phyloP scores from a whole-genome alignment of 64 coral and sea anemone genomes.

The Porites lutea region DNA sequence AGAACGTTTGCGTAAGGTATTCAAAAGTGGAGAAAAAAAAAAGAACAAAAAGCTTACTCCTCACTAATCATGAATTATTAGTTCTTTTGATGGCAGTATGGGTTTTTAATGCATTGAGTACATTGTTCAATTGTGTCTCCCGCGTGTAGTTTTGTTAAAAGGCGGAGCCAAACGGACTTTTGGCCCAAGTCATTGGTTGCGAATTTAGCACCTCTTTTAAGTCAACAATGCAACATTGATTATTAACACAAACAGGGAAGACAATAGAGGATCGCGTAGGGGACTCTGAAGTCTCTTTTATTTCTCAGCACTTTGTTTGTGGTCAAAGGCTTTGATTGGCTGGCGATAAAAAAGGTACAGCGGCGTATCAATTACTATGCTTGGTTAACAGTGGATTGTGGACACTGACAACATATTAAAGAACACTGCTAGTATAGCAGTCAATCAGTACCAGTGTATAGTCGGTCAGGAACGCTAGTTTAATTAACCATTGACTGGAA shows the following conservation, averaged over 20 bases:
- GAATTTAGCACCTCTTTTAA: slow-evolving; percentile 58
- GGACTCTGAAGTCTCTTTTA: slow-evolving; percentile 20
- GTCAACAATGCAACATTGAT: slow-evolving; percentile 34
- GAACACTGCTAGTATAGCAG: neutral
- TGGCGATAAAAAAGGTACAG: slow-evolving; percentile 28
- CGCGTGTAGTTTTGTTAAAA: slow-evolving; percentile 38
- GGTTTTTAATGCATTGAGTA: slow-evolving; percentile 13
- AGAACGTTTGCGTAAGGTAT: slow-evolving; percentile 7
- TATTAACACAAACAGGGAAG: slow-evolving; percentile 44
- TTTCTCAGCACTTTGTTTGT: slow-evolving; percentile 35
- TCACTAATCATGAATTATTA: slow-evolving; percentile 47
- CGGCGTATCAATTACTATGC: slow-evolving; percentile 48
- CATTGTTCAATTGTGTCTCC: slow-evolving; percentile 45
- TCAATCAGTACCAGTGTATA: neutral
- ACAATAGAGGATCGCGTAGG: neutral
- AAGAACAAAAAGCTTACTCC: slow-evolving; percentile 50
- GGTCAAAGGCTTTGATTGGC: slow-evolving; percentile 13
- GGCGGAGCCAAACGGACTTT: slow-evolving; percentile 8
- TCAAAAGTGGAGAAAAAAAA: neutral
- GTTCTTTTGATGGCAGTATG: slow-evolving; percentile 47
- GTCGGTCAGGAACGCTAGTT: neutral
- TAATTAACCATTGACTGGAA: neutral
- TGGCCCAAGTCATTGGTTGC: slow-evolving; percentile 29
- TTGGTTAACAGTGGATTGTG: slow-evolving; percentile 23
- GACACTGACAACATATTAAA: slow-evolving; percentile 33